Evolutionary conservation across 1,140 invertebrate genomes (phyloP), one percentile per base, ranked within the genome.

Genomic region (Frieseomelitta varia): DNA sequence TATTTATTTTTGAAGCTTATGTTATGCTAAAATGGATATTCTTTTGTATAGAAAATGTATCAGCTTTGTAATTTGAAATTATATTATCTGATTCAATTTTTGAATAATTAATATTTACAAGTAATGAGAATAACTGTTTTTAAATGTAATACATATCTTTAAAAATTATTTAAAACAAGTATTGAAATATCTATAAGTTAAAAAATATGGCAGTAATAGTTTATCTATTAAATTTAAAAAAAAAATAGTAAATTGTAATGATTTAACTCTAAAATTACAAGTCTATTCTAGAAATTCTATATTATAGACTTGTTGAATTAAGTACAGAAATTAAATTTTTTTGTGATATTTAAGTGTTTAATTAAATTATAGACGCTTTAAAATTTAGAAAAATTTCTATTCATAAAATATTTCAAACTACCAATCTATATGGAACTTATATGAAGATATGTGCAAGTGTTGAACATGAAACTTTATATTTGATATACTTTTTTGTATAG

Each of bases 181-280:
- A 56, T 53, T 55, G 24, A 76, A 68, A 76, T 27, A 76, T 55
- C 24, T 53, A 51, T 63, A 53, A 67, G 39, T 86, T 84, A 79
- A 74, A 79, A 86, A 73, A 86, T 84, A 86, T 86, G 85, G 85
- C 85, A 86, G 85, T 79, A 74, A 65, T 77, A 69, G 24, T 68
- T 19, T 83, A 61, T 65, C 27, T 83, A 73, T 84, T 78, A 67
- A 72, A 51, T 30, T 67, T 73, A 68, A 58, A 39, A 12, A 61
- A 53, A 4, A 65, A 74, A 69, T 58, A 85, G 75, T 68, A 81
- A 69, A 24, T 47, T 76, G 67, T 17, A 19, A 75, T 34, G 27
- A 79, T 71, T 71, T 53, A 58, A 30, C 71, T 79, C 53, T 84
- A 39, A 39, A 39, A 39, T 39, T 1, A 15, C 19, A 12, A 17